A percentile compares a stretch with the other conserved stretches of the same genome.
Evolutionary conservation across 2,888 invertebrate genomes (phyloP).

Genomic region (Fabriciana adippe): DNA sequence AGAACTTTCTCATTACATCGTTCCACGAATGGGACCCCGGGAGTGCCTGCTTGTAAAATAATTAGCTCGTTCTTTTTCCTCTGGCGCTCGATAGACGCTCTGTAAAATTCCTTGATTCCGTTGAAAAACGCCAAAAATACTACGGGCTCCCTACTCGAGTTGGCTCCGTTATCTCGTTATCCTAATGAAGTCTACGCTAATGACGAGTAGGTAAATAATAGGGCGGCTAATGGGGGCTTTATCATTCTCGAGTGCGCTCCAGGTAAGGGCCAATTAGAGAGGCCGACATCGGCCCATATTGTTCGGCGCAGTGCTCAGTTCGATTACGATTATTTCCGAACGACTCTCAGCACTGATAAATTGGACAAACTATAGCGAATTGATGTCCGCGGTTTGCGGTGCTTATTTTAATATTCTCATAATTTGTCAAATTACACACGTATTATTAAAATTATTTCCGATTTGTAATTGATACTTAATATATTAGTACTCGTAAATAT

Average conservation of each 20-base stretch:
- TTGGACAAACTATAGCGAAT: conserved; percentile 80
- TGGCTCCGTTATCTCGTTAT: conserved; percentile 81
- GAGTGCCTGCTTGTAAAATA: conserved; percentile 57
- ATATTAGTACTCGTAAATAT: conserved; percentile 16
- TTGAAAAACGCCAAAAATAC: conserved; percentile 75
- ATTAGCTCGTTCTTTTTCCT: conserved; percentile 60
- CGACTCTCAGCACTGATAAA: conserved; percentile 78
- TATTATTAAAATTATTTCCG: conserved; percentile 38
- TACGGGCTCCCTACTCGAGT: conserved; percentile 59
- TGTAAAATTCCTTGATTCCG: conserved; percentile 59
- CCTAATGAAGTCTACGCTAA: conserved; percentile 83
- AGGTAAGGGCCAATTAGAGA: conserved; percentile 83
- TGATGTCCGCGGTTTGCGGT: conserved; percentile 73
- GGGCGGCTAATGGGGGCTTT: conserved; percentile 82
- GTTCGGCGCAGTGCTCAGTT: conserved; percentile 77
- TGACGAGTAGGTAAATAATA: conserved; percentile 83
- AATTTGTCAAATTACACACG: conserved; percentile 60
- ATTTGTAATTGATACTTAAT: conserved; percentile 37
- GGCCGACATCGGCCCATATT: conserved; percentile 81
- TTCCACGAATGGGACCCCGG: conserved; percentile 38
- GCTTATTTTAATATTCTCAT: conserved; percentile 68
- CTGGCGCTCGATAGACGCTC: conserved; percentile 50
- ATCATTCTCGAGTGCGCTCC: conserved; percentile 82
- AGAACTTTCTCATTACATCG: conserved; percentile 27
- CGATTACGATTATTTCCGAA: conserved; percentile 81